Base-by-base conservation (phyloP, 2,888 invertebrate genomes). In the Uloborus plumipes region DNA sequence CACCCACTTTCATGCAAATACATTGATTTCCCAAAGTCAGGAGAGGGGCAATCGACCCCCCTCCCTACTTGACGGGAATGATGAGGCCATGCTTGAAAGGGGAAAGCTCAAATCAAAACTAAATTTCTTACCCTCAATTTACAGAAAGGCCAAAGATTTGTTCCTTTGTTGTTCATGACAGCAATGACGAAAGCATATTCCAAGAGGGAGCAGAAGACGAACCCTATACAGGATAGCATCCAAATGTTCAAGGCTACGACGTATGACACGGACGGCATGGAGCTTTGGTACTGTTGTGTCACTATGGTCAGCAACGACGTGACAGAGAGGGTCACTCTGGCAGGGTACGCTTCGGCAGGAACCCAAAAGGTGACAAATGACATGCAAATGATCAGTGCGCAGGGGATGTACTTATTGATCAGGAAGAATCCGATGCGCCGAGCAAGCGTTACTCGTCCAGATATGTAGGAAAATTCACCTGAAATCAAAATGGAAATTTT, bases 291-390 rank as follows among this genome's bases (percentile, higher is more conserved):
- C n/a, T 86, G 85, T 67, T 85, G 85, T 1, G 84, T 86, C n/a
- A 85, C 84, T n/a, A 86, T 80, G 31, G 96, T 96, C 58, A 96
- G 91, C 72, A 96, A 90, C 0, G 95, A 95, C 0, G 95, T 95
- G 31, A 95, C 95, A 66, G 96, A 84, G 22, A 85, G 53, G 0
- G 84, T 84, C 13, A 86, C 85, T 39, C 86, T 49, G 2, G 86
- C 86, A 1, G 86, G 85, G 53, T 85, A 86, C 1, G 85, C 85
- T 39, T 80, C 80, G 1, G 84, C 74, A 0, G 86, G 86, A 55
- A 86, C 83, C 86, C 86, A 86, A 59, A 86, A 85, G 1, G 85
- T 84, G 1, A 85, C 81, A 39, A 85, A 85, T 9, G 85, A 85
- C 85, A 85, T 85, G 16, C 78, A 76, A 6, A 85, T 85, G 14